Evolutionary conservation across 1,140 invertebrate genomes (phyloP), one percentile per base, ranked within the genome.

Genomic region (Formica selysi): DNA sequence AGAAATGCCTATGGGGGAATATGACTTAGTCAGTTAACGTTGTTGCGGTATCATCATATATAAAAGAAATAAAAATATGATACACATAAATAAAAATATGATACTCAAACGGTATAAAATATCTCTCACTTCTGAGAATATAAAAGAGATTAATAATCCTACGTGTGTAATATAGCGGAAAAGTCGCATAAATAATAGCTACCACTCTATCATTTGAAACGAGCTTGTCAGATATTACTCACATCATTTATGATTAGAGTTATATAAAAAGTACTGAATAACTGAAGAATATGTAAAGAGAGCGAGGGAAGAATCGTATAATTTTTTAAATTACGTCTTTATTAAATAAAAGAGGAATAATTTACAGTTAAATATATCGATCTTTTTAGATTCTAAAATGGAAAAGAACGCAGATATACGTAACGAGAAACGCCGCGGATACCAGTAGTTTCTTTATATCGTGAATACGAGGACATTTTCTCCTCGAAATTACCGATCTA

Each of bases 11-110:
- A 8, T 54, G 26, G 29, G n/a, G 11, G 7, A 32, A 59, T 22
- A 51, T 29, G 7, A 59, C 38, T 26, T 22, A 57, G 74, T 57
- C 44, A 13, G 36, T 67, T 48, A 62, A 57, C 38, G 41, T 59
- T 64, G 13, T n/a, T 19, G 48, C 44, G 16, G 16, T 51, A 26
- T 32, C 11, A 41, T 26, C 13, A 19, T 8, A 10, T 57, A 22
- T 32, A n/a, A 65, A 67, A 11, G n/a, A 65, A 73, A 11, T n/a
- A 22, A 44, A 73, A 59, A 81, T n/a, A 48, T 29, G 11, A 29
- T 38, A 38, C 38, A 8, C 38, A 38, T 8, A 38, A 73, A 11
- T n/a, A n/a, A 41, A 70, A 57, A 81, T n/a, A 44, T 29, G 41
- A n/a, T 26, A 41, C 19, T 61, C 4, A 51, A 67, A 36, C 7